Evolutionary conservation across 2,113 vertebrate species (phyloP).

Genomic region (Ceyx margarethae): DNA sequence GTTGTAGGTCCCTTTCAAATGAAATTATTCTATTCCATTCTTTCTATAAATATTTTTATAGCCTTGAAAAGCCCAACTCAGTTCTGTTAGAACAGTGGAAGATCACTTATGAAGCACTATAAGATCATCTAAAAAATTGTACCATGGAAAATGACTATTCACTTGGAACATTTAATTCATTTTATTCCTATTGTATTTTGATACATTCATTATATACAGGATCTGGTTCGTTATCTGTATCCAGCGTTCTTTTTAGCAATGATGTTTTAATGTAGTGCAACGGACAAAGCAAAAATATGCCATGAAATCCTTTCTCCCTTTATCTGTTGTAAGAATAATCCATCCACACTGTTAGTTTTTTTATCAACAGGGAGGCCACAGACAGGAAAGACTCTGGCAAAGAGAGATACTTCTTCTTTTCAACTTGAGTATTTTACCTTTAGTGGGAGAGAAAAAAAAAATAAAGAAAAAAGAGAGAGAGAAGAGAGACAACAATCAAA

Average conservation of each 20-base stretch:
- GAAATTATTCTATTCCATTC: background rate
- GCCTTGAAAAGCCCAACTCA: background rate
- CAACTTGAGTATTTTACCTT: background rate
- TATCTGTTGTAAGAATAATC: background rate
- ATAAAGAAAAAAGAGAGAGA: too few species aligned
- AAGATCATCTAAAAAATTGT: background rate
- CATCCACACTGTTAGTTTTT: background rate
- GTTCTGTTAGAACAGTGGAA: background rate
- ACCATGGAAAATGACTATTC: background rate
- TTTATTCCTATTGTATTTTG: background rate
- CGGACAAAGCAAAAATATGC: background rate
- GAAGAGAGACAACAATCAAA: background rate
- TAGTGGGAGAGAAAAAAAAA: background rate
- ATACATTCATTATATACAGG: background rate
- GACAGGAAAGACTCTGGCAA: background rate
- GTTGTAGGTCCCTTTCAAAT: background rate
- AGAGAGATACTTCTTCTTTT: background rate
- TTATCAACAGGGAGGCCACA: background rate
- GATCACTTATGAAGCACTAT: background rate
- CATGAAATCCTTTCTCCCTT: background rate
- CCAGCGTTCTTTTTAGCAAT: background rate
- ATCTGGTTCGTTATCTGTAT: background rate
- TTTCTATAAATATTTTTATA: background rate
- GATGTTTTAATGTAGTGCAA: background rate
- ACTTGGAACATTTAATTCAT: background rate